Conservation (phyloP, 2,888 invertebrate species). For the Rapana venosa region DNA sequence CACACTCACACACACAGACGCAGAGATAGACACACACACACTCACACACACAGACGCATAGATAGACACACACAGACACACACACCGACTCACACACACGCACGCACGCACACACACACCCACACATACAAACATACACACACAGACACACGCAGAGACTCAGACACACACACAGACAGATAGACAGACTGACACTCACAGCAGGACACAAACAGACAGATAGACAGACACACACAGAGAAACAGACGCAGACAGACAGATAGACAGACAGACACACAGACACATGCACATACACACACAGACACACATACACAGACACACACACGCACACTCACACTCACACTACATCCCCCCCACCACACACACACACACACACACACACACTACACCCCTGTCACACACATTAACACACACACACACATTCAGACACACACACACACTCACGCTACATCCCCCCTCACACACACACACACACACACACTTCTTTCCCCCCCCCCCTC, state of each 20-base stretch:
- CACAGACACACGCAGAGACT: too few species aligned
- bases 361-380: background rate
- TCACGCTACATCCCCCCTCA: background rate
- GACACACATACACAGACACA: background rate
- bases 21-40: too few species aligned
- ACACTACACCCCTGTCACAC: background rate
- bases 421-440: background rate
- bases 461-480: background rate
- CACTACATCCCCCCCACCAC: background rate
- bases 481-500: too few species aligned
- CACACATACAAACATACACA: too few species aligned
- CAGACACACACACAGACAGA: too few species aligned
- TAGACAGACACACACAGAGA: background rate
- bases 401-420: background rate
- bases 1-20: background rate
- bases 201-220: background rate
- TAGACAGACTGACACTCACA: too few species aligned
- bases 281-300: slow-evolving; percentile 16
- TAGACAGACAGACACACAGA: slow-evolving; percentile 5
- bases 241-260: background rate
- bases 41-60: too few species aligned
- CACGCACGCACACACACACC: too few species aligned
- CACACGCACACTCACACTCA: background rate
- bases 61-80: too few species aligned
- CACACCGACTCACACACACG: too few species aligned